These are phyloP conservation scores for Agonopterix arenella DNA, from an alignment of 2,888 invertebrate genomes.

Conservation along the genomic window DNA sequence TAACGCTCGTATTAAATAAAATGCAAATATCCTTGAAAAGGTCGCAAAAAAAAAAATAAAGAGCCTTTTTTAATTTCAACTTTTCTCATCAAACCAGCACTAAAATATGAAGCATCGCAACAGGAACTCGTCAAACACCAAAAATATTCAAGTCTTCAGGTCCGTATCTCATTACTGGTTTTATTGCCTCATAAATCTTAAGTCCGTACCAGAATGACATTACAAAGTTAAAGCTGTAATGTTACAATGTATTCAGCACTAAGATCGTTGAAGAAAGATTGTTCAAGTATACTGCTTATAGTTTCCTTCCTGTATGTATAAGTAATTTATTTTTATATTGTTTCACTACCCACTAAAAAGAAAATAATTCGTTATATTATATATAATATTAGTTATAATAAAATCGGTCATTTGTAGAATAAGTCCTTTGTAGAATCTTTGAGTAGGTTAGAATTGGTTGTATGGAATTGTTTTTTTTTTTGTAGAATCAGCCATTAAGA, in stretches of 20 bases:
- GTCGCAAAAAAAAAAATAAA: no score
- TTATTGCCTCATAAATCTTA: constrained; percentile 11
- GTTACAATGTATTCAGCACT: constrained; percentile 1
- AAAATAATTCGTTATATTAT: no score
- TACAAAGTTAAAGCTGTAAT: not conserved
- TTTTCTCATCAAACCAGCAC: not conserved
- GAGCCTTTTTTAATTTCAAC: not conserved
- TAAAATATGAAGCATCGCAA: constrained; percentile 2
- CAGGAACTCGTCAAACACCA: constrained; percentile 10
- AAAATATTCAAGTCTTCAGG: constrained; percentile 11
- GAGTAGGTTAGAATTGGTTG: no score
- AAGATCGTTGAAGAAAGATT: not conserved
- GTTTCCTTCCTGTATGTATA: not conserved
- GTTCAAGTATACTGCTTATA: not conserved
- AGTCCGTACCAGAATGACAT: constrained; percentile 3
- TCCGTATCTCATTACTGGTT: constrained; percentile 17
- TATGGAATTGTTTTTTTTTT: no score
- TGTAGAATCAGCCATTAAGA: no score
- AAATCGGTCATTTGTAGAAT: no score
- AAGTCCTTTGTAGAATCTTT: no score
- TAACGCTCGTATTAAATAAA: no score
- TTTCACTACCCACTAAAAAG: no score
- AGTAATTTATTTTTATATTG: no score
- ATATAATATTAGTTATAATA: no score
- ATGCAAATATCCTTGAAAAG: no score